Percentiles rank a stretch among this genome's conserved stretches.
Evolutionary conservation across 2,888 invertebrate genomes (phyloP).

Genomic region (Tiliacea citrago): DNA sequence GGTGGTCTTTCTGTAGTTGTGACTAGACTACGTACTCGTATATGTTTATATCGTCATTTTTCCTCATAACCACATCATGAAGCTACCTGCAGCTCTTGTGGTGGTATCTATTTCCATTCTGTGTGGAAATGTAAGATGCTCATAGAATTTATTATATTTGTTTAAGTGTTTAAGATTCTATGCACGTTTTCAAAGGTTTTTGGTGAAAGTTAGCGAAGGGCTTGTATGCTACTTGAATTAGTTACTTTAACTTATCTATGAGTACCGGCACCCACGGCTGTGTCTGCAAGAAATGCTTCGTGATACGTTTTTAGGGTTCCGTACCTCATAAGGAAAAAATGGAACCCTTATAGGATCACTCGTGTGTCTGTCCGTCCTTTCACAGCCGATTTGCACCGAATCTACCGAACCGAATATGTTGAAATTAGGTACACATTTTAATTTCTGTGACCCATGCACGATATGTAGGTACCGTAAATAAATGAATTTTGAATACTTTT

Average conservation of each 20-base stretch:
- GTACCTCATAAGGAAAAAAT: too few species aligned
- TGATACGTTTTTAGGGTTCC: not conserved
- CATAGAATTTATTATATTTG: conserved; percentile 28
- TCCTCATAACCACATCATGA: not conserved
- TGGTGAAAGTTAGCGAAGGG: conserved; percentile 47
- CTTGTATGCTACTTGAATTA: conserved; percentile 5
- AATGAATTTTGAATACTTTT: too few species aligned
- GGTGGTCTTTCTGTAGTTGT: not conserved
- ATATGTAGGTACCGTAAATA: too few species aligned
- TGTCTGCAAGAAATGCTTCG: not conserved
- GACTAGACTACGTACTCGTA: too few species aligned
- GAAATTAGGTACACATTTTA: too few species aligned
- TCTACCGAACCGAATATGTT: too few species aligned
- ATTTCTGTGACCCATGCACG: too few species aligned
- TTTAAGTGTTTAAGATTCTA: conserved; percentile 25
- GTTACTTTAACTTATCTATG: not conserved
- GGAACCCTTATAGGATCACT: too few species aligned
- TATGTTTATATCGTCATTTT: not conserved
- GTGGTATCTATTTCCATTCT: conserved; percentile 8
- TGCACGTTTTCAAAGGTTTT: conserved; percentile 42
- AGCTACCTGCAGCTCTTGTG: not conserved
- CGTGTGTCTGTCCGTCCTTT: too few species aligned
- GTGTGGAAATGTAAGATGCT: conserved; percentile 23
- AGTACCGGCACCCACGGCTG: not conserved
- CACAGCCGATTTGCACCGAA: too few species aligned